Conservation (phyloP, 2,113 vertebrate species). For the Pseudorasbora parva region DNA sequence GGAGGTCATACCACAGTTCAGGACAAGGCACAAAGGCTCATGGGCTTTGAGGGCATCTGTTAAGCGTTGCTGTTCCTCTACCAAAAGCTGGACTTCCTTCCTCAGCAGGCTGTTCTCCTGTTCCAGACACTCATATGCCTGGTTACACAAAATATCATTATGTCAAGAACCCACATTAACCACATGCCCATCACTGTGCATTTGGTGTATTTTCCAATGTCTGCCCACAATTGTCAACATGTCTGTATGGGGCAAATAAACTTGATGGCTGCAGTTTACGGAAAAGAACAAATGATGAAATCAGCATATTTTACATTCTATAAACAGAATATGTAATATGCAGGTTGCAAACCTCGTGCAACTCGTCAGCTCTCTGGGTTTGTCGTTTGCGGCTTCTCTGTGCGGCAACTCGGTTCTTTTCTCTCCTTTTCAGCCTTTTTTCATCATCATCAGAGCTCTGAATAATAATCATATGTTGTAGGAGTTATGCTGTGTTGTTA, state of each 20-base stretch:
- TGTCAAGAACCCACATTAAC: background rate
- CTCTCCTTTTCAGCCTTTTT: constrained; percentile 84
- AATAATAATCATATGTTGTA: constrained; percentile 21
- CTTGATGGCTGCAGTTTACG: background rate
- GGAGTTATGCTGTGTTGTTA: background rate
- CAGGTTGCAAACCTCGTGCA: constrained; percentile 83
- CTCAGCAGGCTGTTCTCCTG: constrained; percentile 87
- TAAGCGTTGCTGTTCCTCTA: constrained; percentile 86
- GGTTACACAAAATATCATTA: constrained; percentile 34
- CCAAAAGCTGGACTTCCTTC: constrained; percentile 87
- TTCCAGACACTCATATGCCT: constrained; percentile 90
- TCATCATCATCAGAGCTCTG: constrained; percentile 83
- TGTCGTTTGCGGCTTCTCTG: constrained; percentile 93
- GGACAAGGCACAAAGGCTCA: constrained; percentile 84
- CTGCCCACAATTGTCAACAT: background rate
- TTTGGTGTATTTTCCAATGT: background rate
- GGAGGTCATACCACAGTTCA: constrained; percentile 73
- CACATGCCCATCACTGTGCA: background rate
- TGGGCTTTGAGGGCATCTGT: constrained; percentile 83
- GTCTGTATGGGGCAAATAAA: background rate
- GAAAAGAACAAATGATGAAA: background rate
- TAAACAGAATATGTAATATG: background rate
- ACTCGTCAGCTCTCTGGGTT: constrained; percentile 89
- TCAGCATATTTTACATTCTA: background rate
- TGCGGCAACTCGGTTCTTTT: constrained; percentile 92